Base-by-base conservation (phyloP, 53 echinoderm and acorn worm genomes). In the Crossaster papposus region DNA sequence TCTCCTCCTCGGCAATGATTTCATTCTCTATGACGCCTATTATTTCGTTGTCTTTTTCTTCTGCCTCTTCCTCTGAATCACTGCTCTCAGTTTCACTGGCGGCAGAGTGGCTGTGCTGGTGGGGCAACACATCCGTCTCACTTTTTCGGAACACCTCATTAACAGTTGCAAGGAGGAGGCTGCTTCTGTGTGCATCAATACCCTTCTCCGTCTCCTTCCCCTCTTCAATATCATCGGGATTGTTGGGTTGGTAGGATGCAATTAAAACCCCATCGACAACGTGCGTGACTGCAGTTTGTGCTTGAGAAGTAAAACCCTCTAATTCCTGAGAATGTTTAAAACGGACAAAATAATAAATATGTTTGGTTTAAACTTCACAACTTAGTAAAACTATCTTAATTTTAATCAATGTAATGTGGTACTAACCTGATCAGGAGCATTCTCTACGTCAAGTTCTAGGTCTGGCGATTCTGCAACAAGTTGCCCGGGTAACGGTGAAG, bases 11-110 rank as follows among this genome's bases (percentile, higher is more conserved):
- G 14, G 94, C 79, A n/a, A 92, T 93, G 31, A 90, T 54, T 28
- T 90, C 87, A 78, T 97, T 97, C 70, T 97, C 97, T 11, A 97
- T 84, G 28, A 97, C 91, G n/a, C 95, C 95, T 51, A 94, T 91
- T 78, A 95, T 83, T 28, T 94, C 85, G 17, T n/a, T n/a, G n/a
- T 92, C 95, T 10, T 54, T 81, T 22, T 74, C 90, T 2, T 78
- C 94, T 0, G 72, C 72, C 17, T 88, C 90, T n/a, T 31, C 89
- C 23, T 87, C 93, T 14, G 30, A 30, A 17, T 90, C 92, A 26
- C 80, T 86, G 33, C 22, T 65, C 20, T 90, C 92, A 23, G 62
- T 85, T 51, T 90, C 92, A 33, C 83, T 72, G 6, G 87, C 92
- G 17, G 63, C 30, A 0, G 65, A 37, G 31, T 77, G 77, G 34